Evolutionary conservation across 2,797 vertebrate species (phyloP).

Genomic region (Nannoperca obscura): DNA sequence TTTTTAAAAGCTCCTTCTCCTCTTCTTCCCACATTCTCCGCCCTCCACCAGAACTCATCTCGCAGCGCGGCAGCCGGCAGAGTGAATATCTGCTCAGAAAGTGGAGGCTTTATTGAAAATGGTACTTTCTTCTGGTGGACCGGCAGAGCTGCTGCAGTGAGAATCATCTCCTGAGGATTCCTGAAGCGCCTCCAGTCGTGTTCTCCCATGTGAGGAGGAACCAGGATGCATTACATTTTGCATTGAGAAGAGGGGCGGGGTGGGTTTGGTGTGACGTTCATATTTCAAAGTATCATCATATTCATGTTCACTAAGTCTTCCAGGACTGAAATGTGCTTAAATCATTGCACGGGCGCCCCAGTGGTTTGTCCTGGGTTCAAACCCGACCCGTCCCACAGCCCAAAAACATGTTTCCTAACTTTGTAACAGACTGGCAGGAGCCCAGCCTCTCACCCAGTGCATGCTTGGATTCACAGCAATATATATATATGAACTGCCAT

Average conservation of each 20-base stretch:
- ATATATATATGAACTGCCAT: not conserved
- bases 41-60: constrained; percentile 61
- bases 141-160: constrained; percentile 66
- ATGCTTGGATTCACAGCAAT: constrained; percentile 21
- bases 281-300: constrained; percentile 47
- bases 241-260: not conserved
- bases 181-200: constrained; percentile 56
- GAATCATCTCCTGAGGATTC: constrained; percentile 67
- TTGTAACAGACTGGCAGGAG: constrained; percentile 14
- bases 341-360: constrained; percentile 10
- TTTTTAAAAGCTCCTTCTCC: constrained; percentile 46
- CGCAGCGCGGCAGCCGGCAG: constrained; percentile 20
- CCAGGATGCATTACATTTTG: constrained; percentile 24
- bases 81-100: constrained; percentile 57
- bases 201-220: constrained; percentile 60
- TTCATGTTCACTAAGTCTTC: constrained; percentile 12
- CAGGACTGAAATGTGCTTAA: constrained; percentile 27
- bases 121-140: constrained; percentile 23
- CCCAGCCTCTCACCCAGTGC: not conserved
- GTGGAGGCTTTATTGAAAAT: constrained; percentile 64
- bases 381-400: not conserved
- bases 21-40: constrained; percentile 48
- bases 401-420: constrained; percentile 30
- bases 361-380: constrained; percentile 9
- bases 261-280: constrained; percentile 4